phyloP scores from a whole-genome alignment of 2,888 invertebrate genomes.

The Smittia aterrima region DNA sequence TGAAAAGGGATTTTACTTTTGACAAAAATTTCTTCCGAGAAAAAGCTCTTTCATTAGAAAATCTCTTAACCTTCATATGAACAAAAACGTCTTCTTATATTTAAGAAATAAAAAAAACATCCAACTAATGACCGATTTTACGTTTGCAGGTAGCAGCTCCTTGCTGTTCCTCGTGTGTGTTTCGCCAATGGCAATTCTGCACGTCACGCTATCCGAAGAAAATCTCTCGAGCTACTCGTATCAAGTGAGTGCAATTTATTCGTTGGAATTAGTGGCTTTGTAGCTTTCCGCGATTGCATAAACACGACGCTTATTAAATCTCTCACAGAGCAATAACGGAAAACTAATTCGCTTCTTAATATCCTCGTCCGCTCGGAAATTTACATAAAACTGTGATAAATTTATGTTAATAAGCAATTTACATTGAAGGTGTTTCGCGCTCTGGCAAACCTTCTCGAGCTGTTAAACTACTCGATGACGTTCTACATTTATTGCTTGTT shows the following conservation, averaged over 20 bases:
- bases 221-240: slow-evolving; percentile 63
- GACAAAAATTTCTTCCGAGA: not conserved
- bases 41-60: too few species aligned
- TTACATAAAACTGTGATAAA: slow-evolving; percentile 26
- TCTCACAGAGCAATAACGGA: not conserved
- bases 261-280: not conserved
- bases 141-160: slow-evolving; percentile 58
- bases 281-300: not conserved
- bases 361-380: not conserved
- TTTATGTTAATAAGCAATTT: slow-evolving; percentile 17
- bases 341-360: slow-evolving; percentile 12
- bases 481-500: slow-evolving; percentile 78
- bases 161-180: slow-evolving; percentile 67
- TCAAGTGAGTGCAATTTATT: slow-evolving; percentile 56
- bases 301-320: not conserved
- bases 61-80: too few species aligned
- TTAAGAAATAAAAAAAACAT: too few species aligned
- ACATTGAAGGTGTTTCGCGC: slow-evolving; percentile 62
- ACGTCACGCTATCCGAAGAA: slow-evolving; percentile 64
- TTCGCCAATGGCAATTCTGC: slow-evolving; percentile 69
- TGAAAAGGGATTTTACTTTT: too few species aligned
- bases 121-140: too few species aligned
- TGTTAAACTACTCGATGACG: slow-evolving; percentile 73
- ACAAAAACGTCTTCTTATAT: too few species aligned
- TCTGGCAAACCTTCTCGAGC: slow-evolving; percentile 69